phyloP scores from a whole-genome alignment of 2,888 invertebrate species.

The Ochropleura plecta region DNA sequence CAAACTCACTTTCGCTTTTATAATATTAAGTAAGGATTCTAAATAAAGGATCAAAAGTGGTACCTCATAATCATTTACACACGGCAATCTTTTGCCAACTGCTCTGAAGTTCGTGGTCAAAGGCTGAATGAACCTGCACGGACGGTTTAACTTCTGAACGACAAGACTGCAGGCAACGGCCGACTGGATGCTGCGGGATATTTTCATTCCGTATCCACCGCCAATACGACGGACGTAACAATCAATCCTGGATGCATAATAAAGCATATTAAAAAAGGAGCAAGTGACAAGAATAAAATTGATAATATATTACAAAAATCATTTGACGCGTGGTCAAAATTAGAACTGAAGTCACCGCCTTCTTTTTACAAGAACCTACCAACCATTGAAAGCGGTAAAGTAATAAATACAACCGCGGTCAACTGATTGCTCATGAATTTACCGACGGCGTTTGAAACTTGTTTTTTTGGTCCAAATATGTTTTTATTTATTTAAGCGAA shows the following conservation, averaged over 20 bases:
- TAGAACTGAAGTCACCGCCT: too few species aligned
- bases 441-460: background rate
- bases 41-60: background rate
- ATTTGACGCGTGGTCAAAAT: too few species aligned
- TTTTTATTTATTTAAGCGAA: background rate
- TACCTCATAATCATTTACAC: slow-evolving; percentile 87
- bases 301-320: too few species aligned
- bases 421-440: slow-evolving; percentile 8
- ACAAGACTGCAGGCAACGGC: slow-evolving; percentile 92
- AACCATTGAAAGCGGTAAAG: background rate
- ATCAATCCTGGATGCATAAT: slow-evolving; percentile 90
- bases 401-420: background rate
- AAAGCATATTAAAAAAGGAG: background rate
- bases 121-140: slow-evolving; percentile 92
- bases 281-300: background rate
- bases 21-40: too few species aligned
- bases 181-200: slow-evolving; percentile 89
- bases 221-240: slow-evolving; percentile 83
- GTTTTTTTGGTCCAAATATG: background rate
- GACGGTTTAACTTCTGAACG: slow-evolving; percentile 90
- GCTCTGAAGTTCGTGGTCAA: slow-evolving; percentile 92
- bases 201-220: slow-evolving; percentile 93
- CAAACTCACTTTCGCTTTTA: too few species aligned
- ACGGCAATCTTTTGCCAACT: slow-evolving; percentile 89
- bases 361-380: background rate